Evolutionary conservation across 2,888 invertebrate genomes (phyloP).

Genomic region (Luperina nickerlii): DNA sequence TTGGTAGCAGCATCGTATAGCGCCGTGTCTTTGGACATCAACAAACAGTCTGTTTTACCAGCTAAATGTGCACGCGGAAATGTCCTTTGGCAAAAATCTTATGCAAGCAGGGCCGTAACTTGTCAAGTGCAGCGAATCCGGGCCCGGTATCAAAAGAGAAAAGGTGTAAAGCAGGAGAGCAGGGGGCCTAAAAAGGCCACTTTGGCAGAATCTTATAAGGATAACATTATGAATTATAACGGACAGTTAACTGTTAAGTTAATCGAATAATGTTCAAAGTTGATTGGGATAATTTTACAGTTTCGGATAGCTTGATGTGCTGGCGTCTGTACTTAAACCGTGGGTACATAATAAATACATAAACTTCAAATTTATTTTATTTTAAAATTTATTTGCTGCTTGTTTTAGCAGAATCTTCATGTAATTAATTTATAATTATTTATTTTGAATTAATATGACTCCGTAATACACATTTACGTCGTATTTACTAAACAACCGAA

Average conservation of each 20-base stretch:
- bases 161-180: conserved; percentile 8
- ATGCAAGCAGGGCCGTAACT: background rate
- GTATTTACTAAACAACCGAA: background rate
- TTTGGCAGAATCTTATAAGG: no score
- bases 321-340: no score
- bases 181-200: no score
- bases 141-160: conserved; percentile 1
- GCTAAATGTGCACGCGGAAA: background rate
- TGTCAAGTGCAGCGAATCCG: conserved; percentile 5
- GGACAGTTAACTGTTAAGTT: no score
- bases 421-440: background rate
- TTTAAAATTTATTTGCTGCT: background rate
- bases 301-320: no score
- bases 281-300: no score
- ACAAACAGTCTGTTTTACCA: background rate
- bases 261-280: no score
- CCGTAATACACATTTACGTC: background rate
- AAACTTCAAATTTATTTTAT: background rate
- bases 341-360: no score
- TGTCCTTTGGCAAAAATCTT: background rate
- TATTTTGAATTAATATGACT: background rate
- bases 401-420: background rate
- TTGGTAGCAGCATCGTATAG: background rate
- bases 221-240: no score
- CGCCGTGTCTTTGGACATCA: background rate